Evolutionary conservation across 2,113 vertebrate genomes (phyloP).

Genomic region (Myotis brandtii): DNA sequence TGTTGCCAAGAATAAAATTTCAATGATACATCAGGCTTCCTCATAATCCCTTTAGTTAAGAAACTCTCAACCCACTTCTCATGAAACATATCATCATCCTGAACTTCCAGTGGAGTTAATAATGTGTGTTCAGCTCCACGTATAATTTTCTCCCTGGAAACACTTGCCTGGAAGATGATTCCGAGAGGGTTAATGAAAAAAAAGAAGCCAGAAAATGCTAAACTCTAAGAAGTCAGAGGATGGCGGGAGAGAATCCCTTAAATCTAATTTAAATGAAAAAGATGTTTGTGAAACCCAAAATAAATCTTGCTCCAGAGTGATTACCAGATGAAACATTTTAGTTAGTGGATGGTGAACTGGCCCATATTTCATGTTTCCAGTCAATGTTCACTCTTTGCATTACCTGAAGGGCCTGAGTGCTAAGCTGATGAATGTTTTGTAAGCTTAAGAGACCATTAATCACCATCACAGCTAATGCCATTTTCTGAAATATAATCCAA

Average conservation of each 20-base stretch:
- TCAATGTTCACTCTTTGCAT: neutral
- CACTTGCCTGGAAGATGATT: neutral
- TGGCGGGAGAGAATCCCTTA: slow-evolving; percentile 12
- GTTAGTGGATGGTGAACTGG: slow-evolving; percentile 66
- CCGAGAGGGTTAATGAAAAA: slow-evolving; percentile 54
- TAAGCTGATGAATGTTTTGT: slow-evolving; percentile 65
- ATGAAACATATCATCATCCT: neutral
- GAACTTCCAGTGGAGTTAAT: neutral
- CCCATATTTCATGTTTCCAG: slow-evolving; percentile 72
- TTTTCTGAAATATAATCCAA: slow-evolving; percentile 68
- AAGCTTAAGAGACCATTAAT: slow-evolving; percentile 67
- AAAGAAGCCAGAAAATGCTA: neutral
- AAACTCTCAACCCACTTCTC: neutral
- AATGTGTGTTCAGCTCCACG: neutral
- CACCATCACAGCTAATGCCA: slow-evolving; percentile 55
- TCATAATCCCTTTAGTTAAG: neutral
- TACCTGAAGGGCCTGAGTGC: slow-evolving; percentile 64
- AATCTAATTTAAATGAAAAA: slow-evolving; percentile 81
- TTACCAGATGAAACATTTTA: slow-evolving; percentile 79
- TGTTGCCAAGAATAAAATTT: neutral
- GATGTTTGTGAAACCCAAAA: slow-evolving; percentile 74
- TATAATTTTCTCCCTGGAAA: slow-evolving; percentile 22
- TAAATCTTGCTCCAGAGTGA: slow-evolving; percentile 75
- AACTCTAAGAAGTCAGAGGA: slow-evolving; percentile 26
- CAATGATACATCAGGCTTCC: neutral